Evolutionary conservation across 2,888 invertebrate species (phyloP).

Genomic region (Agrochola lota): DNA sequence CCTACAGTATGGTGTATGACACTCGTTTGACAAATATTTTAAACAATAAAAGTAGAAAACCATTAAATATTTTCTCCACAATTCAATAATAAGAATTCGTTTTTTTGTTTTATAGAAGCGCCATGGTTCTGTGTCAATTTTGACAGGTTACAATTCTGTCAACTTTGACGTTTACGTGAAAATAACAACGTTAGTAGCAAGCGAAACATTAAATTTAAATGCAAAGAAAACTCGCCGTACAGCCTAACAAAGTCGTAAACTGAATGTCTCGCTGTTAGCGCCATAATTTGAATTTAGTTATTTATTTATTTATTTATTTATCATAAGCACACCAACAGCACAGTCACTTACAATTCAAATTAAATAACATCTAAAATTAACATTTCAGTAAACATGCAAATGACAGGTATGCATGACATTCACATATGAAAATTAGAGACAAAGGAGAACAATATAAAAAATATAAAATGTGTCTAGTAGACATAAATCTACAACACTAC

Average conservation of each 20-base stretch:
- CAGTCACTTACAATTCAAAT: too few species aligned
- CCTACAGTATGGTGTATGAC: too few species aligned
- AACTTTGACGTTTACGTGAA: slow-evolving; percentile 24
- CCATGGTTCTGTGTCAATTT: background rate
- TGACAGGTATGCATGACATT: too few species aligned
- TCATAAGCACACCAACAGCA: too few species aligned
- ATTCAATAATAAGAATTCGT: too few species aligned
- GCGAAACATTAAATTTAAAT: slow-evolving; percentile 46
- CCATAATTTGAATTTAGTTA: slow-evolving; percentile 58
- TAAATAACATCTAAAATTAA: too few species aligned
- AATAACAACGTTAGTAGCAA: slow-evolving; percentile 31
- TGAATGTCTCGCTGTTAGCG: slow-evolving; percentile 58
- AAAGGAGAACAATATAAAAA: too few species aligned
- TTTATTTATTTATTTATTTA: too few species aligned
- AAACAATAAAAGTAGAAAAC: background rate
- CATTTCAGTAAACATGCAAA: too few species aligned
- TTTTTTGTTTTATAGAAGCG: background rate
- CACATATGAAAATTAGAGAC: too few species aligned
- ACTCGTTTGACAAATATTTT: background rate
- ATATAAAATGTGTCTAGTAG: too few species aligned
- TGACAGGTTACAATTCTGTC: background rate
- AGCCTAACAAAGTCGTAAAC: slow-evolving; percentile 53
- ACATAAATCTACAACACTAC: too few species aligned
- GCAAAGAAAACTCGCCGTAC: slow-evolving; percentile 34
- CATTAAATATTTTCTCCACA: background rate